Base-by-base conservation (phyloP, 2,797 vertebrate genomes). In the Phaenicophaeus curvirostris region DNA sequence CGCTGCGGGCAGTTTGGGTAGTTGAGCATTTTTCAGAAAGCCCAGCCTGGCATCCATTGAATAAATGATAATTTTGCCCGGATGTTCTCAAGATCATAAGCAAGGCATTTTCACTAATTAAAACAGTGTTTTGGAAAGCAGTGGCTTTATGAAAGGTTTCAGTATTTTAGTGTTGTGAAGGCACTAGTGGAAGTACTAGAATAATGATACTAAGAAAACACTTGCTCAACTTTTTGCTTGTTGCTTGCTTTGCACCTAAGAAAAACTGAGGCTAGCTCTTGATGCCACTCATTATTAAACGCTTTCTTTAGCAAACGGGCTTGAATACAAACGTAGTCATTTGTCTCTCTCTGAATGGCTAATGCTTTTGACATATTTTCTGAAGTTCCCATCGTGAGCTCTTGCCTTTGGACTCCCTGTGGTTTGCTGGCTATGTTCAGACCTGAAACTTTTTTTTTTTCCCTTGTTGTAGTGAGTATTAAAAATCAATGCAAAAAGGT, bases 351-450 rank as follows among this genome's bases (percentile, higher is more conserved):
- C 78, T 69, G 54, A 82, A 23, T 91, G 59, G 24, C 51, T 93
- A 80, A 91, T 93, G 80, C 51, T 83, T 92, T 87, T 91, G 86
- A 68, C 77, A 35, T 50, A 17, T n/a, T 87, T 91, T 91, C 75
- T 90, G 54, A 78, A 81, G 61, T 89, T 92, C 50, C 68, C 65
- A 76, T 69, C 15, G 1, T 5, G 6, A 86, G 31, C 80, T 84
- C 84, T 20, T 71, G 59, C 53, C 67, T 81, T 84, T 89, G 59
- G 51, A 28, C 77, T 95, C 77, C 69, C 71, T 71, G 90, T 75
- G 41, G 63, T 33, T 93, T 87, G 15, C 42, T 95, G 83, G 62
- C 75, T 58, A 2, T 23, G 42, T n/a, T 50, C 74, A 75, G 53
- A 27, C 55, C 57, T 17, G 15, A 57, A 87, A 72, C 11, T 86